Conservation (phyloP, 2,888 invertebrate genomes). For the Drosophila neotestacea region DNA sequence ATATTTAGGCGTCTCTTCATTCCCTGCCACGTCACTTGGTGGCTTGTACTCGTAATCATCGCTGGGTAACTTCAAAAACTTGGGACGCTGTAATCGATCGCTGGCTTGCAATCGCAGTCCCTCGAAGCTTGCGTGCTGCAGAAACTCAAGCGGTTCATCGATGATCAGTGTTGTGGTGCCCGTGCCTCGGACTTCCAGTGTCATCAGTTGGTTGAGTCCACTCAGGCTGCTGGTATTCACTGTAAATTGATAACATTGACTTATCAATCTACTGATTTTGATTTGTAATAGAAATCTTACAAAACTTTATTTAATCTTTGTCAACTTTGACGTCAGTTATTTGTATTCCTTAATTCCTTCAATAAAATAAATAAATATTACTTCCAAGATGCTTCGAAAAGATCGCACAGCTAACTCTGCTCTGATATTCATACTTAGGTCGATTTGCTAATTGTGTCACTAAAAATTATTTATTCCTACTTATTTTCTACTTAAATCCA, state of each 20-base stretch:
- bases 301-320: neutral
- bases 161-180: slow-evolving; percentile 85
- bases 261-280: neutral
- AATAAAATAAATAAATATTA: too few species aligned
- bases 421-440: too few species aligned
- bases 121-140: slow-evolving; percentile 87
- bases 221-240: slow-evolving; percentile 83
- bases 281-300: neutral
- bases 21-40: slow-evolving; percentile 76
- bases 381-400: too few species aligned
- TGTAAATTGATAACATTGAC: slow-evolving; percentile 42
- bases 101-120: slow-evolving; percentile 85
- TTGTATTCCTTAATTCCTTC: too few species aligned
- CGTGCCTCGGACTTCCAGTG: slow-evolving; percentile 88
- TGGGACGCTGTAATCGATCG: slow-evolving; percentile 82
- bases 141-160: slow-evolving; percentile 85
- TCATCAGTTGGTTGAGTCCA: slow-evolving; percentile 85
- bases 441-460: too few species aligned
- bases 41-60: slow-evolving; percentile 84
- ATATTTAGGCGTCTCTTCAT: slow-evolving; percentile 52
- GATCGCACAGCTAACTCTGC: too few species aligned
- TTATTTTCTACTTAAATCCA: too few species aligned
- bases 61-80: slow-evolving; percentile 81
- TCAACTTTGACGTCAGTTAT: too few species aligned
- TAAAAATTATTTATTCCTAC: too few species aligned